Percentiles rank a stretch among this genome's conserved stretches.
phyloP scores from a whole-genome alignment of 2,888 invertebrate species.

The Leptinotarsa tumamoca region DNA sequence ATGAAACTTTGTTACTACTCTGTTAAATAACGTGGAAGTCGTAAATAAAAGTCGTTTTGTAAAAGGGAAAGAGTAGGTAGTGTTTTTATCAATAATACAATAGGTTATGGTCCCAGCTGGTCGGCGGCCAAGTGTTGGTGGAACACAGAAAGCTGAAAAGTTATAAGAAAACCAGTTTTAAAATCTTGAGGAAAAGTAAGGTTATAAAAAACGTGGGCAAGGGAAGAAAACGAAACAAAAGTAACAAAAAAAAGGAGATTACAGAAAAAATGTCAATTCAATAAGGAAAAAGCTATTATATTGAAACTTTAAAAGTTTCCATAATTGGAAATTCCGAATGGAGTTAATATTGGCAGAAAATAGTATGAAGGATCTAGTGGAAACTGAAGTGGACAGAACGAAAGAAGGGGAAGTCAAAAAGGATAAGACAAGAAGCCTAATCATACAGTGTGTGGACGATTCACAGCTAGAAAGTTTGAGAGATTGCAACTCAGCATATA shows the following conservation, averaged over 20 bases:
- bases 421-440: background rate
- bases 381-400: background rate
- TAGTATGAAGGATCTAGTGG: background rate
- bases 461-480: conserved; percentile 10
- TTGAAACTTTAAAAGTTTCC: conserved; percentile 11
- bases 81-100: no score
- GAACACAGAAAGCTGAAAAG: no score
- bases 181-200: conserved; percentile 3
- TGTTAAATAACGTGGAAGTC: no score
- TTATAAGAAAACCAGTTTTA: no score
- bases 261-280: background rate
- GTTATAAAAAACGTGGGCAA: background rate
- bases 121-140: no score
- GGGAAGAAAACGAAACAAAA: background rate
- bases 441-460: conserved; percentile 10
- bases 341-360: conserved; percentile 10
- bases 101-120: no score
- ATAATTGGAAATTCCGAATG: conserved; percentile 18
- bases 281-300: conserved; percentile 4
- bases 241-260: background rate
- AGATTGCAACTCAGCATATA: background rate
- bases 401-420: background rate
- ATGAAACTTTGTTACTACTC: no score
- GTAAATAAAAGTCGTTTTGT: no score
- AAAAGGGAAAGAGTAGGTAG: no score